Conservation (phyloP, 2,888 invertebrate species). For the Zhuqinia jingwanae region DNA sequence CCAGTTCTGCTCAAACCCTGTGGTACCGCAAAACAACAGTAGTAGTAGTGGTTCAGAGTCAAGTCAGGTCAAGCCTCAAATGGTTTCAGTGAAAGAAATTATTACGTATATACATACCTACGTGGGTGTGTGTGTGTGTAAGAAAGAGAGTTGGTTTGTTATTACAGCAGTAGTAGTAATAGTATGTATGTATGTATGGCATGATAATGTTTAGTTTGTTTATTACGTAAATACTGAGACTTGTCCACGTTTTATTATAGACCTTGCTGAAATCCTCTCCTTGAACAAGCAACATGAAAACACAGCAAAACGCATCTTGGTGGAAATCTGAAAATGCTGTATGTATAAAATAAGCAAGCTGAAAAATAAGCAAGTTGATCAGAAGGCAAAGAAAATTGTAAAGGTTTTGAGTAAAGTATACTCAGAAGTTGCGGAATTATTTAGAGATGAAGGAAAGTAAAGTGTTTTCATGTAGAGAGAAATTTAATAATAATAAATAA, state of each 20-base stretch:
- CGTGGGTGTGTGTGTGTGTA: no score
- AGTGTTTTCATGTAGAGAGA: neutral
- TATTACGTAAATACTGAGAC: neutral
- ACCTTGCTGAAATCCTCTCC: no score
- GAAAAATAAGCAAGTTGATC: neutral
- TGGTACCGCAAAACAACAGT: constrained; percentile 19
- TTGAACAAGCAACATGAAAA: no score
- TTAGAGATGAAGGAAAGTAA: neutral
- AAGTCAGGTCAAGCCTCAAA: constrained; percentile 26
- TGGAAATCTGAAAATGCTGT: neutral
- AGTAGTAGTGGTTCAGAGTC: constrained; percentile 22
- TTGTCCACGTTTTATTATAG: no score
- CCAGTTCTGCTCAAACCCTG: neutral
- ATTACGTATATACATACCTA: neutral
- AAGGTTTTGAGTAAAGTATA: no score
- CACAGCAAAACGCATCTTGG: neutral
- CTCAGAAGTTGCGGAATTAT: no score
- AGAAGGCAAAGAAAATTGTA: neutral
- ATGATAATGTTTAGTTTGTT: neutral
- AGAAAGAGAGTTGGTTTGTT: no score
- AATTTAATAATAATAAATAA: neutral
- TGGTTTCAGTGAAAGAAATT: neutral
- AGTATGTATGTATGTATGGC: no score
- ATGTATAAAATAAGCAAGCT: neutral
- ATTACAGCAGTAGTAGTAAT: no score